Base-by-base conservation (phyloP, 2,888 invertebrate species). In the Dinocampus coccinellae region DNA sequence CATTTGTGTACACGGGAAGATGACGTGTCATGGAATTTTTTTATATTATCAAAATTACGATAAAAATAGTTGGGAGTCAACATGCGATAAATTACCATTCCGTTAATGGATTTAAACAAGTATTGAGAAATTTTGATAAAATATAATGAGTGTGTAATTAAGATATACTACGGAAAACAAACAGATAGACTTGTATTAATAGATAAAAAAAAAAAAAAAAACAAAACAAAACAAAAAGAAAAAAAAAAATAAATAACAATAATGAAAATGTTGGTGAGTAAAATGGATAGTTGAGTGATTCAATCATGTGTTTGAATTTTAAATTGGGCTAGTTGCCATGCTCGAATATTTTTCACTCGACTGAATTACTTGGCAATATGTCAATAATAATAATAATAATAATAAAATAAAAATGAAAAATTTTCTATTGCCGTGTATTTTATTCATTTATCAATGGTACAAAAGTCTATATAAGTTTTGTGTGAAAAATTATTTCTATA, bases 351-450 rank as follows among this genome's bases (percentile, higher is more conserved):
- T 65, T 67, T 62, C 24, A 76, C 76, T 77, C 83, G 80, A 84
- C 83, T 83, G 84, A 84, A 85, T 83, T 81, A 79, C 79, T 77
- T 85, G 84, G 84, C 84, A 83, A 67, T 72, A 79, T 76, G 81
- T 84, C 83, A 85, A 84, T 4, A 29, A 29, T 4, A 29, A 29
- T 4, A 29, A 29, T 4, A 29, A 29, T 3, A 29, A 7, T 4
- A 29, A 4, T 3, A 29, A 29, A 82, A 78, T 75, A 77, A 74
- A 76, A 75, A 74, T 74, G 69, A 67, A 74, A 73, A 68, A 62
- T 39, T n/a, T 42, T 42, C 11, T n/a, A n/a, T n/a, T n/a, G n/a
- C n/a, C n/a, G n/a, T n/a, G n/a, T n/a, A n/a, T n/a, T n/a, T n/a
- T n/a, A 6, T 42, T 42, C 10, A 42, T 42, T 42, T 11, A 42